Evolutionary conservation across 1,140 invertebrate species (phyloP).

Genomic region (Babylonia areolata): DNA sequence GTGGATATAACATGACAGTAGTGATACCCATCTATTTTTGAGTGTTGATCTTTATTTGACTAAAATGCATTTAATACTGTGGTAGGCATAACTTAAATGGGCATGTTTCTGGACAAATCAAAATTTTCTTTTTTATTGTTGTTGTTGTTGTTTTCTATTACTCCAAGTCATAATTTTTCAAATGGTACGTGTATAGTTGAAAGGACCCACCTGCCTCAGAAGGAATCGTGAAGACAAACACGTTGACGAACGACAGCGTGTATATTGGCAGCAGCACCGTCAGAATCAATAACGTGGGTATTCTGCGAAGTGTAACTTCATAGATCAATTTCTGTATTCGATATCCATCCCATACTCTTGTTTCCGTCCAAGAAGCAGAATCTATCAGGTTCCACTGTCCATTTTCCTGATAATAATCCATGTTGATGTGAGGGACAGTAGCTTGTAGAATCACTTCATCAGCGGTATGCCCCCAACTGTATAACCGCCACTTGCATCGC

Average conservation of each 20-base stretch:
- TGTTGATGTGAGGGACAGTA: background rate
- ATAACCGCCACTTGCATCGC: conserved; percentile 35
- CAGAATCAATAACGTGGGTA: conserved; percentile 5
- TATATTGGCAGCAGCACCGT: conserved; percentile 28
- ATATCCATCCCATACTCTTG: background rate
- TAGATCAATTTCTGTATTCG: background rate
- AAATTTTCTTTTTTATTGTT: no score
- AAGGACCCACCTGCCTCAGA: conserved; percentile 31
- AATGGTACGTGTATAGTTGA: background rate
- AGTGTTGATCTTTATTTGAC: no score
- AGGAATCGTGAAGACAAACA: conserved; percentile 39
- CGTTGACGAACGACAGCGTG: conserved; percentile 32
- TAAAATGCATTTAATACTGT: no score
- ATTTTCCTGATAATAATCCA: background rate
- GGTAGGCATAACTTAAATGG: no score
- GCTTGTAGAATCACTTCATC: background rate
- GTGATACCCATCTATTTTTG: no score
- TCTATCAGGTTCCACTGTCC: conserved; percentile 34
- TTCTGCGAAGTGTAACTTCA: conserved; percentile 20
- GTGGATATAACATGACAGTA: no score
- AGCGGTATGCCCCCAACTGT: conserved; percentile 4
- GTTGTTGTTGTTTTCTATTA: no score
- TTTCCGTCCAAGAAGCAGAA: background rate
- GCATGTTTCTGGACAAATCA: no score
- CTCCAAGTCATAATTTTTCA: no score